Base-by-base conservation (phyloP, 2,888 invertebrate genomes). In the Cantharis rustica region DNA sequence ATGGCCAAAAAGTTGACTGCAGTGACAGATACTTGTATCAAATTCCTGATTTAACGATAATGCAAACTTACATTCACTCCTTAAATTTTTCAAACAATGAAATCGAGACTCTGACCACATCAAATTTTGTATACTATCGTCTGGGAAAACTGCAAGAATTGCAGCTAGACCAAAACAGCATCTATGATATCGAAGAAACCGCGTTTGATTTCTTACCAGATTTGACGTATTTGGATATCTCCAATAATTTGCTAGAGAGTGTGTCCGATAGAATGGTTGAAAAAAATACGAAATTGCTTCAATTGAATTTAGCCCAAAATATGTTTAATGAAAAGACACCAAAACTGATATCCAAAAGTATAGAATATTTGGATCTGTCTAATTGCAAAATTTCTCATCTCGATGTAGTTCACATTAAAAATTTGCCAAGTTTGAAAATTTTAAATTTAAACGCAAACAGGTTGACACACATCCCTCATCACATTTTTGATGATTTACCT, bases 41-140 rank as follows among this genome's bases (percentile, higher is more conserved):
- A 31, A 79, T 87, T 9, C 87, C 88, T 4, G 83, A 83, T 72
- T 85, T 88, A 62, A 82, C 83, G 47, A 79, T 76, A 20, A 71
- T 86, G 7, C 79, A 82, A 10, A 80, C 77, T 26, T 81, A 81
- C n/a, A 86, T 86, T 3, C 74, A 83, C 15, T 83, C 84, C 11
- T 81, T 88, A 4, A 86, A 88, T 75, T 79, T 88, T 10, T 86
- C 87, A 2, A 84, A 84, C 13, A 88, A 88, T 77, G 82, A 84
- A 23, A 83, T 88, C 27, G 81, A 84, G 63, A 82, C 82, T 61
- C 80, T 88, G 17, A 81, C 80, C 17, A 72, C 75, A 15, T 81
- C 81, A 15, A 83, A 86, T 75, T 85, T 87, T 72, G 82, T 82
- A 26, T 86, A 86, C 79, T 82, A 82, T 1, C 84, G 84, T 71